Conservation (phyloP, 2,113 vertebrate genomes). For the Nasalis larvatus region DNA sequence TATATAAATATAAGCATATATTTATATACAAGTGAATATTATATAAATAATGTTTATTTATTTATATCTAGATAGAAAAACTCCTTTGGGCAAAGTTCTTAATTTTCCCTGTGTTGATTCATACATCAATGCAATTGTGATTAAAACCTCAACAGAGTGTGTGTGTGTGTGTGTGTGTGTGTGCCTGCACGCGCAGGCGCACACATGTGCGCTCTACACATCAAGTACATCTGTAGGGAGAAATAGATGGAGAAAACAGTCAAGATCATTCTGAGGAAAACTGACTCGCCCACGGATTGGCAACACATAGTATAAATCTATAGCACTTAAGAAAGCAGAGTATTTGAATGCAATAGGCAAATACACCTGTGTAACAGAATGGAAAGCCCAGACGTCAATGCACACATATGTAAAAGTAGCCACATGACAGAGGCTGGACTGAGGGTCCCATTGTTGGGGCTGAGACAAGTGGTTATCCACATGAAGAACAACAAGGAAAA, state of each 20-base stretch:
- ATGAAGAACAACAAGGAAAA: neutral
- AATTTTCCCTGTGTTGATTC: neutral
- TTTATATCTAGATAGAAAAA: neutral
- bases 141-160: neutral
- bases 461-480: neutral
- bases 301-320: neutral
- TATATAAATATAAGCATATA: neutral
- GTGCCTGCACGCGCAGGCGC: accelerated
- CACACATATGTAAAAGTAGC: neutral
- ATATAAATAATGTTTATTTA: neutral
- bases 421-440: neutral
- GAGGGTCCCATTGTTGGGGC: neutral
- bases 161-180: neutral
- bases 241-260: neutral
- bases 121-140: neutral
- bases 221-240: neutral
- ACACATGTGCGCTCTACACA: neutral
- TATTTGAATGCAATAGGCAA: neutral
- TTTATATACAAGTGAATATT: neutral
- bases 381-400: neutral
- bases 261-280: neutral
- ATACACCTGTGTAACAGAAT: neutral
- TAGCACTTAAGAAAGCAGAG: neutral
- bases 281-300: too few relatives aligned
- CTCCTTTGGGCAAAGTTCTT: neutral